phyloP scores from a whole-genome alignment of 1,140 invertebrate genomes.

The Polyergus mexicanus region DNA sequence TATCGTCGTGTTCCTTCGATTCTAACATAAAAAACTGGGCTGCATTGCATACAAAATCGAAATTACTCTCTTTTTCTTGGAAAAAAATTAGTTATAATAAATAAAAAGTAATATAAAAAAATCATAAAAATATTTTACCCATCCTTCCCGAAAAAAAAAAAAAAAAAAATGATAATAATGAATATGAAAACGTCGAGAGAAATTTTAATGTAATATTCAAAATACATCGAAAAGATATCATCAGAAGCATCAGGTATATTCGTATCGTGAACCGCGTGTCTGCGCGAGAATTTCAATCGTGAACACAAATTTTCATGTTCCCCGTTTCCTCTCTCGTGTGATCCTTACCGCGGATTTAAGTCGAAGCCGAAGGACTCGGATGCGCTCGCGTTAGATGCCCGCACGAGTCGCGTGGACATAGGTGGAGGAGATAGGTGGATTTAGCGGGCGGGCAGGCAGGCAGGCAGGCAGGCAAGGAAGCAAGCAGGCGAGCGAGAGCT shows the following conservation, averaged over 20 bases:
- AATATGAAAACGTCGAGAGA: no score
- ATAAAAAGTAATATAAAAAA: background rate
- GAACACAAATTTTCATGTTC: constrained; percentile 13
- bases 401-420: constrained; percentile 52
- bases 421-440: constrained; percentile 42
- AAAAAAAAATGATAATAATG: background rate
- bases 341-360: constrained; percentile 29
- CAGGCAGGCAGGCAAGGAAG: constrained; percentile 59
- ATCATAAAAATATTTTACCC: background rate
- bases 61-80: background rate
- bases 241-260: background rate
- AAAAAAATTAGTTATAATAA: background rate
- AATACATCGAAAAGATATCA: background rate
- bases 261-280: background rate
- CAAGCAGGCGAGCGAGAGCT: constrained; percentile 41
- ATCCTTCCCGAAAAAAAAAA: no score
- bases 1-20: background rate
- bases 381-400: constrained; percentile 22
- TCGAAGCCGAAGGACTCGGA: constrained; percentile 52
- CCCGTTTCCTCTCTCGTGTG: background rate
- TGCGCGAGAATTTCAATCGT: constrained; percentile 10
- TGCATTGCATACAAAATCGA: background rate
- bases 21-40: background rate
- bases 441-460: constrained; percentile 63
- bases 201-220: background rate